Conservation (phyloP, 2,113 vertebrate species). For the Chroicocephalus ridibundus region DNA sequence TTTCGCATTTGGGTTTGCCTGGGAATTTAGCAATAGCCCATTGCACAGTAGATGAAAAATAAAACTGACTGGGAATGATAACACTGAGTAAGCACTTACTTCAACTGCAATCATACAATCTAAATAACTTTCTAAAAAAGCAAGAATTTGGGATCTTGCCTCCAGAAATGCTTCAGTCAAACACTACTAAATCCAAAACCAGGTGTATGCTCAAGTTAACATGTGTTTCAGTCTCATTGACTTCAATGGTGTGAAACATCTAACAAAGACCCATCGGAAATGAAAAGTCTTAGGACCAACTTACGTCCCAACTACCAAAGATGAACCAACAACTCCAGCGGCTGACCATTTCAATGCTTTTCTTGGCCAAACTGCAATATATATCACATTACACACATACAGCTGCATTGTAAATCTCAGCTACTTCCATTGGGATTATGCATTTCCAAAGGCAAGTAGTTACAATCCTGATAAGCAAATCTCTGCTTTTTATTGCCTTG, state of each 20-base stretch:
- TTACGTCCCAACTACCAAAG: not conserved
- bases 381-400: not conserved
- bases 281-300: not conserved
- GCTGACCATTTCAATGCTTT: not conserved
- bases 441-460: not conserved
- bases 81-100: not conserved
- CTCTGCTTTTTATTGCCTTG: fast-evolving
- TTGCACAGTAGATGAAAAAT: not conserved
- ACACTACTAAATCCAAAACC: not conserved
- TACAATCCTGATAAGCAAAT: not conserved
- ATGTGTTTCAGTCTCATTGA: fast-evolving
- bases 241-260: not conserved
- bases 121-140: not conserved
- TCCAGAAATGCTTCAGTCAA: not conserved
- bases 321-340: not conserved
- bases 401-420: not conserved
- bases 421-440: not conserved
- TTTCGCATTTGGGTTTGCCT: slow-evolving; percentile 24
- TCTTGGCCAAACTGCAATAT: not conserved
- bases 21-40: not conserved
- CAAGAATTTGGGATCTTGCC: not conserved
- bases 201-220: not conserved
- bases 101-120: not conserved
- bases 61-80: not conserved
- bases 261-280: not conserved